These are phyloP conservation scores for Spisula subtruncata DNA, from an alignment of 2,888 invertebrate genomes.

Conservation along the genomic window DNA sequence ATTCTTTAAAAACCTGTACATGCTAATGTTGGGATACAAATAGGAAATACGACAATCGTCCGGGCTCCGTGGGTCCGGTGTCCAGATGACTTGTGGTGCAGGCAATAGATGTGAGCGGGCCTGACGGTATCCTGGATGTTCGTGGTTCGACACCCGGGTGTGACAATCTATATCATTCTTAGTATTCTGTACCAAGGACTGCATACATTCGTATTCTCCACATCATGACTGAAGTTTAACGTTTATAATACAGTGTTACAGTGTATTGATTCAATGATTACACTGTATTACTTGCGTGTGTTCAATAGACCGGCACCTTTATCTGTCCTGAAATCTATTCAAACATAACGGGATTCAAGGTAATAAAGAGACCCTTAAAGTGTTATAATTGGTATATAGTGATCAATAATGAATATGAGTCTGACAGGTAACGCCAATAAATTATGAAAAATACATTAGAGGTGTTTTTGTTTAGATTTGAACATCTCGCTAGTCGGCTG, in stretches of 20 bases:
- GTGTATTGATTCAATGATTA: background rate
- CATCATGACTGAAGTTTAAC: background rate
- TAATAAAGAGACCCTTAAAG: background rate
- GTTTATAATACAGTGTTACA: background rate
- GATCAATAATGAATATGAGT: background rate
- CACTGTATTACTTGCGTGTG: background rate
- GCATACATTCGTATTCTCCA: background rate
- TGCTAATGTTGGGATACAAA: no score
- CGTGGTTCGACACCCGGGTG: no score
- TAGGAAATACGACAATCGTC: no score
- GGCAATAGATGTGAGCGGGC: no score
- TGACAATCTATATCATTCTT: no score
- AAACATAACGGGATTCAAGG: background rate
- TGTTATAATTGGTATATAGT: background rate
- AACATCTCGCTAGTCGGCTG: background rate
- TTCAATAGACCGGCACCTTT: background rate
- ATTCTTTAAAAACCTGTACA: no score
- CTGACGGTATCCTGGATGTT: no score
- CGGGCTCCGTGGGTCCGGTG: no score
- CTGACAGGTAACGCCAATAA: background rate
- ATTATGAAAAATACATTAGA: conserved; percentile 5
- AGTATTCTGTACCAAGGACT: background rate
- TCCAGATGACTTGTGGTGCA: no score
- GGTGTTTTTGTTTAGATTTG: background rate
- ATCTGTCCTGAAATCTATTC: background rate